Conservation (phyloP, 2,888 invertebrate species). For the Agrotis ipsilon region DNA sequence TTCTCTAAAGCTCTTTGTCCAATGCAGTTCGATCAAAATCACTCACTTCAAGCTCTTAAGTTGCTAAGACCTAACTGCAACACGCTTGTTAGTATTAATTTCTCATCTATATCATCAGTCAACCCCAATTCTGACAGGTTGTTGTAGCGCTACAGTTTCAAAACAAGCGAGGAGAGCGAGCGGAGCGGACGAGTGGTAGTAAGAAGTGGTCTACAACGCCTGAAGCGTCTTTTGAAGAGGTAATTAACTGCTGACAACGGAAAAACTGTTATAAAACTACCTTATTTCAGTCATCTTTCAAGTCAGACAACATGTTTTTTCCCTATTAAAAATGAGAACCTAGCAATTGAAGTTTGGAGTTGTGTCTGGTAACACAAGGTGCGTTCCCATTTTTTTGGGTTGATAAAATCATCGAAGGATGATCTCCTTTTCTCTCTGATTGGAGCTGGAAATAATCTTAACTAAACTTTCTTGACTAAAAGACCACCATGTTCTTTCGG, state of each 20-base stretch:
- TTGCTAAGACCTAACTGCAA: background rate
- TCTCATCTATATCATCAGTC: slow-evolving; percentile 31
- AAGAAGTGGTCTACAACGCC: slow-evolving; percentile 38
- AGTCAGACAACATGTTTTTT: background rate
- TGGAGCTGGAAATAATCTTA: no score
- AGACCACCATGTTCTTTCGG: no score
- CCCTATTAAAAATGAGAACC: background rate
- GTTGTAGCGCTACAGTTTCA: background rate
- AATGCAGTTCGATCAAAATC: slow-evolving; percentile 35
- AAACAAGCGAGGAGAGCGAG: slow-evolving; percentile 6
- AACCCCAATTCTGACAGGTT: slow-evolving; percentile 21
- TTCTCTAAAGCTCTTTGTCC: background rate
- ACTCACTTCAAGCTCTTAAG: slow-evolving; percentile 32
- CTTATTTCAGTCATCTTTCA: background rate
- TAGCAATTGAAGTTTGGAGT: background rate
- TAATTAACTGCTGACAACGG: no score
- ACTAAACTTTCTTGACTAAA: no score
- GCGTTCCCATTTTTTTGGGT: no score
- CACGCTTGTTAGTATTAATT: slow-evolving; percentile 12
- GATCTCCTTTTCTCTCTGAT: no score
- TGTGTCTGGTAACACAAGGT: no score
- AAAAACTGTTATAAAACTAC: rapidly evolving
- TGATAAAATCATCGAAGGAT: no score
- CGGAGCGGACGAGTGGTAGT: background rate
- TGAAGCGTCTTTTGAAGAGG: no score